These are phyloP conservation scores for Alsophila aescularia DNA, from an alignment of 2,888 invertebrate species.

Conservation along the genomic window DNA sequence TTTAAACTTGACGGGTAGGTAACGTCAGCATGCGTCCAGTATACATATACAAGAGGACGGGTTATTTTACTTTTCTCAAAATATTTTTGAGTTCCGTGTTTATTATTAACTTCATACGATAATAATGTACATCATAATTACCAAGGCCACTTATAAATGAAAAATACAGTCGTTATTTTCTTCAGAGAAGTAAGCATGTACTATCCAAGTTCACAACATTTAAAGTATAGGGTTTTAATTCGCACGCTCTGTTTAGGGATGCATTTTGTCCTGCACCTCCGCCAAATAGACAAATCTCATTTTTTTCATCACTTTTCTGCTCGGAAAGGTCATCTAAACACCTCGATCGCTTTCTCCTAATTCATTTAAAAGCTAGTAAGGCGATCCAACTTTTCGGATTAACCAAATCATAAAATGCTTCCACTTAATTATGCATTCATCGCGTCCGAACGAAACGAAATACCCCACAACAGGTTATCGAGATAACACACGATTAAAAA, in stretches of 20 bases:
- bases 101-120: background rate
- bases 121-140: background rate
- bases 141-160: too few relatives aligned
- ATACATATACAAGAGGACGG: conserved; percentile 64
- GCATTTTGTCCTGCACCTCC: too few relatives aligned
- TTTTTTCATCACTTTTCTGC: background rate
- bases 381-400: conserved; percentile 56
- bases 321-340: background rate
- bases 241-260: too few relatives aligned
- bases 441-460: conserved; percentile 74
- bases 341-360: conserved; percentile 5
- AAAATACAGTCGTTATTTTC: too few relatives aligned
- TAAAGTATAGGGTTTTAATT: too few relatives aligned
- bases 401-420: conserved; percentile 74
- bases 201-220: too few relatives aligned
- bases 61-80: conserved; percentile 65
- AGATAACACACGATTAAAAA: conserved; percentile 76
- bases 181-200: too few relatives aligned
- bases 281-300: too few relatives aligned
- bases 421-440: conserved; percentile 82
- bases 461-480: conserved; percentile 79
- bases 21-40: conserved; percentile 71
- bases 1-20: conserved; percentile 74
- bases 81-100: conserved; percentile 21
- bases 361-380: conserved; percentile 36